Conservation (phyloP, 2,797 vertebrate species). For the Pseudopleuronectes americanus region DNA sequence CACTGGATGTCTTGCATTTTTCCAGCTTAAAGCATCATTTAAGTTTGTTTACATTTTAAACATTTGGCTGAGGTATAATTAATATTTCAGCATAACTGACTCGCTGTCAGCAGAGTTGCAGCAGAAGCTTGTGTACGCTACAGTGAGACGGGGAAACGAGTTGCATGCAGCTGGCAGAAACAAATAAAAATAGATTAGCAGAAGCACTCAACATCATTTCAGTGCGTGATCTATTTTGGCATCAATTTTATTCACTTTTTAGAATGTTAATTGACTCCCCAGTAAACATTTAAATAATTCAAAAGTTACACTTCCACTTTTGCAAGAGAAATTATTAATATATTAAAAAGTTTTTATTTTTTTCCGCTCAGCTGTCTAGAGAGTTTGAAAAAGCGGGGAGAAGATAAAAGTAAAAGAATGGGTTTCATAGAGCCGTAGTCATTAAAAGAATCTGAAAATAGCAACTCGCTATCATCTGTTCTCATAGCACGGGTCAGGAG, state of each 20-base stretch:
- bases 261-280: constrained; percentile 62
- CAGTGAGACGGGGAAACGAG: constrained; percentile 41
- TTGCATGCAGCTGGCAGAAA: constrained; percentile 50
- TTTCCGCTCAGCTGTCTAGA: constrained; percentile 56
- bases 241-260: constrained; percentile 42
- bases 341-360: constrained; percentile 52
- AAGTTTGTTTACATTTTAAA: constrained; percentile 65
- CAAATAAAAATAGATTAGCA: constrained; percentile 64
- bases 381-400: constrained; percentile 60
- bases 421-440: constrained; percentile 82
- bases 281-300: constrained; percentile 77
- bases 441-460: constrained; percentile 90
- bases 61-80: constrained; percentile 49
- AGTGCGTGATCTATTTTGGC: constrained; percentile 49
- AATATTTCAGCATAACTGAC: constrained; percentile 66
- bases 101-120: constrained; percentile 59
- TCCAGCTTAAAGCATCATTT: constrained; percentile 43
- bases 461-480: constrained; percentile 87
- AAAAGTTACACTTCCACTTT: constrained; percentile 67
- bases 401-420: constrained; percentile 81
- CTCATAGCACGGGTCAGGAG: constrained; percentile 86
- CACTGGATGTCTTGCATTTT: constrained; percentile 10
- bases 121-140: constrained; percentile 31
- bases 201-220: constrained; percentile 59
- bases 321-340: constrained; percentile 56